phyloP scores from a whole-genome alignment of 1,140 invertebrate genomes.

The Agrilus planipennis region DNA sequence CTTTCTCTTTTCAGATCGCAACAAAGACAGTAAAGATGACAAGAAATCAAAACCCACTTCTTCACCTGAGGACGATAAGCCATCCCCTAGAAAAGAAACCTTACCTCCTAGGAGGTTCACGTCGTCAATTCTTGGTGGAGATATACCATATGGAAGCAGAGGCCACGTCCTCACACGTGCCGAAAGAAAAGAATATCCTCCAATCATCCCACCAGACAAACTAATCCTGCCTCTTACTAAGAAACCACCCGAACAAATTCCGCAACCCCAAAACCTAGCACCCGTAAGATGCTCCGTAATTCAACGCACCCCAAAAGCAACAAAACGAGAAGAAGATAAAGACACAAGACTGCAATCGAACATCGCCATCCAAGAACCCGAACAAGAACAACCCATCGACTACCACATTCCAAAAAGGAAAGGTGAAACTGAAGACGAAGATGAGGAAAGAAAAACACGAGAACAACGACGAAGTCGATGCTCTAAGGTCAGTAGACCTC shows the following conservation, averaged over 20 bases:
- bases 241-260: slow-evolving; percentile 40
- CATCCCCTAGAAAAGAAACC: slow-evolving; percentile 6
- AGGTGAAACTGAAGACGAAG: slow-evolving; percentile 50
- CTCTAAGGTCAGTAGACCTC: slow-evolving; percentile 42
- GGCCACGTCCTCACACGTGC: slow-evolving; percentile 62
- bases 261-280: slow-evolving; percentile 37
- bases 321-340: slow-evolving; percentile 40
- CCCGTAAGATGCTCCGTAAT: slow-evolving; percentile 61
- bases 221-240: slow-evolving; percentile 39
- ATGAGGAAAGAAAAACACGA: slow-evolving; percentile 44
- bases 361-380: slow-evolving; percentile 39
- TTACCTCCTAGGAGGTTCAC: slow-evolving; percentile 53
- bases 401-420: slow-evolving; percentile 73
- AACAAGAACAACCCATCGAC: slow-evolving; percentile 76
- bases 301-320: slow-evolving; percentile 56
- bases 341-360: slow-evolving; percentile 36
- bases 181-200: slow-evolving; percentile 66
- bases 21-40: slow-evolving; percentile 1
- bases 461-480: slow-evolving; percentile 45
- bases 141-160: slow-evolving; percentile 59
- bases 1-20: slow-evolving; percentile 2
- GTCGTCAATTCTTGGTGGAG: slow-evolving; percentile 62
- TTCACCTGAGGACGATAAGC: not conserved
- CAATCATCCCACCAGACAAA: slow-evolving; percentile 37
- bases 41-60: not conserved